phyloP scores from a whole-genome alignment of 2,797 vertebrate genomes.

The Eidolon dupreanum region DNA sequence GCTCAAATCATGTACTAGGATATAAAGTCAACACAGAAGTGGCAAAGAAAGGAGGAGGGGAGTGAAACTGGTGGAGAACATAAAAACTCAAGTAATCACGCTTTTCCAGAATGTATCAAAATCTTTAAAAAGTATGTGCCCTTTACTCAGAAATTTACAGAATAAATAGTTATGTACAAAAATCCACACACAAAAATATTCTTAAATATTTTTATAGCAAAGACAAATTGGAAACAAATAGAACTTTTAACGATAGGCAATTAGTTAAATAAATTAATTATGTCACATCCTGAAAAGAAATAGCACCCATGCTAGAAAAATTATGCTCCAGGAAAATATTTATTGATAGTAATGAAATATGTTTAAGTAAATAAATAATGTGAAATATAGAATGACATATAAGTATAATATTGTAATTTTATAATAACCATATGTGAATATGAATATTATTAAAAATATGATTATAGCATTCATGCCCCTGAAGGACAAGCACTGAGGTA shows the following conservation, averaged over 20 bases:
- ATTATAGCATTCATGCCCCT: not conserved
- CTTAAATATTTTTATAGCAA: not conserved
- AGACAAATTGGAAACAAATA: conserved; percentile 2
- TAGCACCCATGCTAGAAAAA: not conserved
- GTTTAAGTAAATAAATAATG: conserved; percentile 25
- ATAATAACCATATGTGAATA: not conserved
- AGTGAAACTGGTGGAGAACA: not conserved
- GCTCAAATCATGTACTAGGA: not conserved
- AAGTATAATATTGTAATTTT: not conserved
- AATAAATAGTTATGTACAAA: not conserved
- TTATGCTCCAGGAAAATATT: not conserved
- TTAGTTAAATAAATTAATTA: conserved; percentile 32
- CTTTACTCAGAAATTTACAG: not conserved
- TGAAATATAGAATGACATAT: not conserved
- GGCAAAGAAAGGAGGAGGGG: not conserved
- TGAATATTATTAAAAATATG: not conserved
- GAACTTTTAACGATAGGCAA: not conserved
- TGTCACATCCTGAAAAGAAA: conserved; percentile 12
- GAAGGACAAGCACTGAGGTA: not conserved
- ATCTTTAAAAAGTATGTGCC: not conserved
- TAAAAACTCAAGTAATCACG: not conserved
- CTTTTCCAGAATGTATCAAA: not conserved
- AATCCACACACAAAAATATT: not conserved
- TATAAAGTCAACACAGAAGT: not conserved
- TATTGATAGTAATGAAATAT: not conserved